phyloP scores from a whole-genome alignment of 2,888 invertebrate species.

The Dryomyza anilis region DNA sequence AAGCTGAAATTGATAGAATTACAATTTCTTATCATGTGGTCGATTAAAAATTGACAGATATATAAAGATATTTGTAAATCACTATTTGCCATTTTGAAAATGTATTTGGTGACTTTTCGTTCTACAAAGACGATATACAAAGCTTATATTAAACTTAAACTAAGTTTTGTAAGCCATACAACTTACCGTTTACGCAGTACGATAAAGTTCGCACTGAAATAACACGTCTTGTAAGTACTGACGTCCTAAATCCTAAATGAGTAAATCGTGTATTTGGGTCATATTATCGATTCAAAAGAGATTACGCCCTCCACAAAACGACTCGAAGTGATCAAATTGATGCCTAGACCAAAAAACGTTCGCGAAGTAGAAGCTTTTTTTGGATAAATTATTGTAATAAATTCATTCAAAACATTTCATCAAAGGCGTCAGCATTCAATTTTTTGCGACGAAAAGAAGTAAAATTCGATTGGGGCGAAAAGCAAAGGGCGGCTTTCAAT shows the following conservation, averaged over 20 bases:
- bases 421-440: slow-evolving; percentile 31
- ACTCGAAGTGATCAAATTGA: slow-evolving; percentile 25
- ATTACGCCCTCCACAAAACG: slow-evolving; percentile 28
- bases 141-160: slow-evolving; percentile 10
- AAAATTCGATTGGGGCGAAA: background rate
- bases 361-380: slow-evolving; percentile 25
- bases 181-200: slow-evolving; percentile 6
- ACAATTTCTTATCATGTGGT: no score
- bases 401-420: slow-evolving; percentile 31
- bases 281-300: slow-evolving; percentile 26
- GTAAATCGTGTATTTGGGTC: slow-evolving; percentile 33
- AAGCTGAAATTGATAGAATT: no score
- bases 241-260: slow-evolving; percentile 20
- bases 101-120: no score
- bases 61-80: no score
- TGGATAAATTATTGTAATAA: slow-evolving; percentile 34
- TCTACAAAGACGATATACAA: no score
- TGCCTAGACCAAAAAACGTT: slow-evolving; percentile 17
- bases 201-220: slow-evolving; percentile 21
- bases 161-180: slow-evolving; percentile 20
- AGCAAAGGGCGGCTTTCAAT: background rate
- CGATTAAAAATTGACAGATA: no score
- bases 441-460: background rate
- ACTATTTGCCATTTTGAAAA: no score
- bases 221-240: slow-evolving; percentile 7